Conservation (phyloP, 2,113 vertebrate species). For the Anolis carolinensis region DNA sequence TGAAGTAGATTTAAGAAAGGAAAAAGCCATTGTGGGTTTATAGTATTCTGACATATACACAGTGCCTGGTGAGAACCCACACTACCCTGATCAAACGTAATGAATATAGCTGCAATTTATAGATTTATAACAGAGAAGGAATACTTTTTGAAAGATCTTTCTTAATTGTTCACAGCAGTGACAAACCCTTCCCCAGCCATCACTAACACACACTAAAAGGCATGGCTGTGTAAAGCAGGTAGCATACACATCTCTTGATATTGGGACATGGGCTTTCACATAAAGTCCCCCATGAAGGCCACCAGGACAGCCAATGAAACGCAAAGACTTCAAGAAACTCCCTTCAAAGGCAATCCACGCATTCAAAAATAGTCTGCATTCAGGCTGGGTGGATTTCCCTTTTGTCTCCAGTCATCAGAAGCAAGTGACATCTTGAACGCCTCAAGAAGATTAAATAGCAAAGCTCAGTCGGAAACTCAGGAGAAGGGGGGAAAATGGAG, state of each 20-base stretch:
- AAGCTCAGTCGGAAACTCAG: constrained; percentile 86
- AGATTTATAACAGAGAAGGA: neutral
- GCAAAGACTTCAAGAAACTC: constrained; percentile 80
- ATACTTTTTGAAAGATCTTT: too few relatives aligned
- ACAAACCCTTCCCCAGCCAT: too few relatives aligned
- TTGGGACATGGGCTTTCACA: constrained; percentile 69
- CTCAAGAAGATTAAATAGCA: constrained; percentile 95
- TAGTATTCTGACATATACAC: too few relatives aligned
- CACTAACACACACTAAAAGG: constrained; percentile 37
- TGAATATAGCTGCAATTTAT: neutral
- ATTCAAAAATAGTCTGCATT: constrained; percentile 82
- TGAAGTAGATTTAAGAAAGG: neutral
- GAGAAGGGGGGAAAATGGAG: constrained; percentile 63
- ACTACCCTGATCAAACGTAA: neutral
- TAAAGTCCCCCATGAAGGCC: constrained; percentile 79
- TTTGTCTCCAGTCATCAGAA: constrained; percentile 88
- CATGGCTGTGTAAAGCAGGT: constrained; percentile 64
- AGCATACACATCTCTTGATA: constrained; percentile 56
- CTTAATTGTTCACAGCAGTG: neutral
- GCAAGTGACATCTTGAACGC: constrained; percentile 93
- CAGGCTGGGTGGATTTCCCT: constrained; percentile 83
- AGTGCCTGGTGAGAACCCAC: neutral
- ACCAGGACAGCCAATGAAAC: constrained; percentile 81
- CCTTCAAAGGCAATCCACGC: constrained; percentile 86
- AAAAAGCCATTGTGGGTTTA: neutral